Evolutionary conservation across 2,888 invertebrate species (phyloP).

Genomic region (Pyrochroa serraticornis): DNA sequence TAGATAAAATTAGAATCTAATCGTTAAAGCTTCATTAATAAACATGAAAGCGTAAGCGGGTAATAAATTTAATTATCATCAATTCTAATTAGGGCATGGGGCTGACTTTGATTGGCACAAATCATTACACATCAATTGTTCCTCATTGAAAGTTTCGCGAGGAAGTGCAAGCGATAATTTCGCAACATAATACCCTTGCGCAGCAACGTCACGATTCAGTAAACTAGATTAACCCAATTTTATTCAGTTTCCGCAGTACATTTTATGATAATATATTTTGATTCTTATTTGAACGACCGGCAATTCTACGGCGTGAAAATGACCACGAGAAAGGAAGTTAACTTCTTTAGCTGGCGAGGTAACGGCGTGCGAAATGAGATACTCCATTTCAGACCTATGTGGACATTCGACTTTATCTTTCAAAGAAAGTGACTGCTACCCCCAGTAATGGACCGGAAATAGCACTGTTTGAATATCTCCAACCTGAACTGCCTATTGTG

Average conservation of each 20-base stretch:
- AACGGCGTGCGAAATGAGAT: conserved; percentile 46
- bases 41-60: conserved; percentile 22
- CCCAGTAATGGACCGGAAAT: conserved; percentile 47
- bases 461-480: conserved; percentile 41
- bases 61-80: conserved; percentile 31
- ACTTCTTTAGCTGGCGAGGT: conserved; percentile 34
- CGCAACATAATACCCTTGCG: background rate
- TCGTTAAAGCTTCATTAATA: conserved; percentile 25
- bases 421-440: conserved; percentile 42
- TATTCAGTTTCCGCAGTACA: conserved; percentile 9
- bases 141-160: conserved; percentile 1
- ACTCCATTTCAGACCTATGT: conserved; percentile 41
- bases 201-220: background rate
- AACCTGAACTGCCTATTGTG: conserved; percentile 19
- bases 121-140: conserved; percentile 23
- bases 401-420: conserved; percentile 45
- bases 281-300: conserved; percentile 18
- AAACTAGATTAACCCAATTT: background rate
- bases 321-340: conserved; percentile 24
- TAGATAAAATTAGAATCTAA: conserved; percentile 18
- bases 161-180: background rate
- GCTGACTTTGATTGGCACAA: conserved; percentile 29
- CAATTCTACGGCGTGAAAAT: conserved; percentile 22
- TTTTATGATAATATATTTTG: conserved; percentile 8
- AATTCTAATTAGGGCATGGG: conserved; percentile 23